Base-by-base conservation (phyloP, 1,140 invertebrate species). In the Orussus abietinus region DNA sequence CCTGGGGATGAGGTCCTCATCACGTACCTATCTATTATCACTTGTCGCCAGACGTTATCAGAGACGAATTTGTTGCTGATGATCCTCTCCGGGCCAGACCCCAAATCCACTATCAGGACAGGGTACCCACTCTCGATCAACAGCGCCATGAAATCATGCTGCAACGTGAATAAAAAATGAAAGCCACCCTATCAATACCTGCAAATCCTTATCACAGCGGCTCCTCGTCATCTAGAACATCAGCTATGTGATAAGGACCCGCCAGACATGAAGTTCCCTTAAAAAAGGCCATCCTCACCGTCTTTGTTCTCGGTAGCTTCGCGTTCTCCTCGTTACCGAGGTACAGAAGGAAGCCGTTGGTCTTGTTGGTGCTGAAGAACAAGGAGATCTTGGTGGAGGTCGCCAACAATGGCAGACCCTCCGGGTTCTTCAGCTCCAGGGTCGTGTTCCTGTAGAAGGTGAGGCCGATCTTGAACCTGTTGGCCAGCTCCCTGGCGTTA, bases 101-200 rank as follows among this genome's bases (percentile, higher is more conserved):
- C 96, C 28, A 98, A 76, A 61, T 98, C 88, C 47, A 94, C 80
- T 12, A 83, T 85, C 9, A 96, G 75, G 18, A 90, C 84, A 1
- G 92, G 88, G 62, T 86, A 86, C 5, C 93, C 92, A 61, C 88
- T 84, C 62, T 88, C 81, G 14, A 98, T 77, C 62, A 95, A 83
- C n/a, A 98, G 58, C 6, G 92, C 87, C 79, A 98, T 86, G 63
- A 90, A 98, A 61, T 99, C 96, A 49, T 90, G 85, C 80, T 89
- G 60, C 10, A 67, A 57, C 36, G 12, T 40, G 43, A 19, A 33
- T 11, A 29, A 38, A 31, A 52, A 40, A 41, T 20, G 46, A 40
- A n/a, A n/a, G n/a, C n/a, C n/a, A n/a, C n/a, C n/a, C n/a, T n/a
- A n/a, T n/a, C n/a, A n/a, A n/a, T n/a, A n/a, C n/a, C n/a, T n/a